These are phyloP conservation scores for Leuciscus idus DNA, from an alignment of 2,113 vertebrate genomes.

Conservation along the genomic window DNA sequence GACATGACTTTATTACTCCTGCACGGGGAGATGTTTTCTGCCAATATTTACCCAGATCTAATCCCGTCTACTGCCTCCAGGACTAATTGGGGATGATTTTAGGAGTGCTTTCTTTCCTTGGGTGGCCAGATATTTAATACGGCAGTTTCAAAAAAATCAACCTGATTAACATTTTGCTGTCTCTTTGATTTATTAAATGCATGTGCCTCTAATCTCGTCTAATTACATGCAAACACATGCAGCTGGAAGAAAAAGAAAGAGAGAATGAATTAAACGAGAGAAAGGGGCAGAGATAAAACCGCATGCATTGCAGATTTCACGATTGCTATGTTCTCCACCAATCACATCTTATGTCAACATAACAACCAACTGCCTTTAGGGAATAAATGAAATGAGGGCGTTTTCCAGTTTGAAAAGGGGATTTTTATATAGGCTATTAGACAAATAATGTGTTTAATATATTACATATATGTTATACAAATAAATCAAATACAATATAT, in stretches of 20 bases:
- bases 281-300: background rate
- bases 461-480: background rate
- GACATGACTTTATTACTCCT: constrained; percentile 24
- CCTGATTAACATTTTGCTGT: constrained; percentile 36
- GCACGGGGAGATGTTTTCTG: background rate
- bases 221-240: constrained; percentile 46
- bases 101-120: constrained; percentile 16
- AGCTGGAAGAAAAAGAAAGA: background rate
- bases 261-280: background rate
- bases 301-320: background rate
- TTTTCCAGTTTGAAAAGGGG: background rate
- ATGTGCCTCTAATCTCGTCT: constrained; percentile 37
- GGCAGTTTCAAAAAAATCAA: constrained; percentile 41
- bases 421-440: background rate
- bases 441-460: background rate
- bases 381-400: background rate
- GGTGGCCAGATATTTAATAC: constrained; percentile 49
- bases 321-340: background rate
- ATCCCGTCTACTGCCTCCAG: constrained; percentile 18
- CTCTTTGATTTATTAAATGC: constrained; percentile 41
- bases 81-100: constrained; percentile 24
- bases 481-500: background rate
- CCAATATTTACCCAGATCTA: constrained; percentile 44
- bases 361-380: background rate
- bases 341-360: background rate